These are phyloP conservation scores for Anorthoa munda DNA, from an alignment of 2,888 invertebrate species.

Conservation along the genomic window DNA sequence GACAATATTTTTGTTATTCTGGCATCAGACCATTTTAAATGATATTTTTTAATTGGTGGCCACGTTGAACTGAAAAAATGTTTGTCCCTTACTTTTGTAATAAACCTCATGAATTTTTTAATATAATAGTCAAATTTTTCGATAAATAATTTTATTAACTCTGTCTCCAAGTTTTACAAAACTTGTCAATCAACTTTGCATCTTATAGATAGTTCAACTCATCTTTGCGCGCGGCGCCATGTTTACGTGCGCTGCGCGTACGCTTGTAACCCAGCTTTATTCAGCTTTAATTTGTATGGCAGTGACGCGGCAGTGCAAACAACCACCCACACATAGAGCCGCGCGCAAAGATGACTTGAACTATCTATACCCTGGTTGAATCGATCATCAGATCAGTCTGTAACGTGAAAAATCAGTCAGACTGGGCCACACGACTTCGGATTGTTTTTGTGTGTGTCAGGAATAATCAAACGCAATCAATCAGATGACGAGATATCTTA, in stretches of 20 bases:
- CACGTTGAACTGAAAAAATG: background rate
- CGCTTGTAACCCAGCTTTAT: too few relatives aligned
- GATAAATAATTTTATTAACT: slow-evolving; percentile 46
- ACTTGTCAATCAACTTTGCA: slow-evolving; percentile 48
- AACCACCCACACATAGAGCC: too few relatives aligned
- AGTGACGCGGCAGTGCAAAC: too few relatives aligned
- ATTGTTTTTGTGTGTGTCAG: slow-evolving; percentile 5
- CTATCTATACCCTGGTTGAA: slow-evolving; percentile 65
- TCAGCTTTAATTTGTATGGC: too few relatives aligned
- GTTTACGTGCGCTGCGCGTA: too few relatives aligned
- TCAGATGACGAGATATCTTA: slow-evolving; percentile 5
- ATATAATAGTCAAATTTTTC: slow-evolving; percentile 32
- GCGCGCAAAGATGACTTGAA: too few relatives aligned
- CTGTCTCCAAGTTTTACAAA: slow-evolving; percentile 39
- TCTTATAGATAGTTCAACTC: slow-evolving; percentile 21
- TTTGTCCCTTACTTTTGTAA: slow-evolving; percentile 16
- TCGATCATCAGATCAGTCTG: slow-evolving; percentile 62
- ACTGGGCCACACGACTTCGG: slow-evolving; percentile 27
- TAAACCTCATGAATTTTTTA: slow-evolving; percentile 45
- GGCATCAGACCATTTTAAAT: background rate
- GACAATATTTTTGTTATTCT: slow-evolving; percentile 3
- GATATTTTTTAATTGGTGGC: background rate
- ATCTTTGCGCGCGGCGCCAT: too few relatives aligned
- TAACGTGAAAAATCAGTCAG: slow-evolving; percentile 42
- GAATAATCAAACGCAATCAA: slow-evolving; percentile 22